Conservation (phyloP, 2,888 invertebrate species). For the Dione juno region DNA sequence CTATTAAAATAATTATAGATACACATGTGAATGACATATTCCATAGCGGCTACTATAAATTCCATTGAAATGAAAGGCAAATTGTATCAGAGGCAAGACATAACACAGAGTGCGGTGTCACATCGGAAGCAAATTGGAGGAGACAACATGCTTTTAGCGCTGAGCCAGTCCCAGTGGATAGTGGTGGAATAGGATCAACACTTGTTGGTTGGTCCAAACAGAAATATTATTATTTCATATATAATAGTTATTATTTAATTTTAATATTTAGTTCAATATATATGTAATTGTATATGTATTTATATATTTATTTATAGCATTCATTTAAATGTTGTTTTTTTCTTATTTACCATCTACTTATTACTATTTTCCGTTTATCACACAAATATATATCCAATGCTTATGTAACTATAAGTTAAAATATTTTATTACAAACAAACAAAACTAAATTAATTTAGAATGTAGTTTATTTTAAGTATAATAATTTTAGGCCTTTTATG, state of each 20-base stretch:
- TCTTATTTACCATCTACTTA: too few relatives aligned
- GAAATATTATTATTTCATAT: not conserved
- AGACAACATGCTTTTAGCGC: constrained; percentile 80
- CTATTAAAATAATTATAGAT: too few relatives aligned
- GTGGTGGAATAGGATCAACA: constrained; percentile 62
- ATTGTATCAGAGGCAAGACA: constrained; percentile 63
- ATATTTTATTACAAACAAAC: too few relatives aligned
- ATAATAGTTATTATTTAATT: constrained; percentile 3
- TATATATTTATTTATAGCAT: too few relatives aligned
- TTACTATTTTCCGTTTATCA: too few relatives aligned
- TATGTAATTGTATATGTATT: too few relatives aligned
- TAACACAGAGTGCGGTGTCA: constrained; percentile 62
- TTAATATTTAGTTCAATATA: not conserved
- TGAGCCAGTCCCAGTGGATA: constrained; percentile 57
- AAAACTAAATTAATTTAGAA: too few relatives aligned
- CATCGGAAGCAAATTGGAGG: constrained; percentile 70
- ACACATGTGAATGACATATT: constrained; percentile 15
- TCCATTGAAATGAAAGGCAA: constrained; percentile 64
- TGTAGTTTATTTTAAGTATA: too few relatives aligned
- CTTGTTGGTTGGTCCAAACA: constrained; percentile 45
- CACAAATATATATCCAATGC: too few relatives aligned
- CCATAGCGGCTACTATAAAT: constrained; percentile 52
- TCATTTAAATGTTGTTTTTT: too few relatives aligned
- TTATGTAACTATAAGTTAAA: too few relatives aligned
- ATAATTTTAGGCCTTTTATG: too few relatives aligned